Conservation (phyloP, 23 tunicate species). For the Halocynthia roretzi region DNA sequence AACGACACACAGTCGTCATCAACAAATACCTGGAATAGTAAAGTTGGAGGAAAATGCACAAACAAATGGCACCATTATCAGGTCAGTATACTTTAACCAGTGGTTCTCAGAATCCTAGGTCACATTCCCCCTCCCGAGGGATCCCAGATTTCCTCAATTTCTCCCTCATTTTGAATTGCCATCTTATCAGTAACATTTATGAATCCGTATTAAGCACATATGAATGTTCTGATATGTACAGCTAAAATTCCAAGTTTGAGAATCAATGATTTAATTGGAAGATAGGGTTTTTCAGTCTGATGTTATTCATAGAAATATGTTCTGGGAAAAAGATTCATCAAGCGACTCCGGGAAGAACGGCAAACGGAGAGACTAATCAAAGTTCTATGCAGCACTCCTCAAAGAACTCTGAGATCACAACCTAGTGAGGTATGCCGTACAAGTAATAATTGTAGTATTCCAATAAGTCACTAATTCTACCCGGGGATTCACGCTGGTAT, state of each 20-base stretch:
- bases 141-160: too few species aligned
- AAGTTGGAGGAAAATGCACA: constrained; percentile 2
- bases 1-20: neutral
- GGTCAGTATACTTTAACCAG: neutral
- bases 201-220: too few species aligned
- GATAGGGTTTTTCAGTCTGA: neutral
- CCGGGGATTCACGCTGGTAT: too few species aligned
- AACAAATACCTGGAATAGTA: neutral
- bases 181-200: too few species aligned
- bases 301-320: constrained; percentile 4
- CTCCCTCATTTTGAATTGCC: too few species aligned
- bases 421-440: neutral
- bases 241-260: too few species aligned
- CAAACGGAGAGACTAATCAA: constrained; percentile 5
- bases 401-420: neutral
- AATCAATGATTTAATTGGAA: too few species aligned
- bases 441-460: neutral
- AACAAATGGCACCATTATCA: constrained; percentile 3
- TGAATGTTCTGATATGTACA: too few species aligned
- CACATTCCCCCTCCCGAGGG: too few species aligned
- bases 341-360: constrained; percentile 2
- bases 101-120: too few species aligned
- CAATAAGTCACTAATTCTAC: too few species aligned
- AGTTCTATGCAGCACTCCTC: constrained; percentile 5
- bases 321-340: neutral